Evolutionary conservation across 2,113 vertebrate genomes (phyloP).

Genomic region (Rousettus leschenaultii): DNA sequence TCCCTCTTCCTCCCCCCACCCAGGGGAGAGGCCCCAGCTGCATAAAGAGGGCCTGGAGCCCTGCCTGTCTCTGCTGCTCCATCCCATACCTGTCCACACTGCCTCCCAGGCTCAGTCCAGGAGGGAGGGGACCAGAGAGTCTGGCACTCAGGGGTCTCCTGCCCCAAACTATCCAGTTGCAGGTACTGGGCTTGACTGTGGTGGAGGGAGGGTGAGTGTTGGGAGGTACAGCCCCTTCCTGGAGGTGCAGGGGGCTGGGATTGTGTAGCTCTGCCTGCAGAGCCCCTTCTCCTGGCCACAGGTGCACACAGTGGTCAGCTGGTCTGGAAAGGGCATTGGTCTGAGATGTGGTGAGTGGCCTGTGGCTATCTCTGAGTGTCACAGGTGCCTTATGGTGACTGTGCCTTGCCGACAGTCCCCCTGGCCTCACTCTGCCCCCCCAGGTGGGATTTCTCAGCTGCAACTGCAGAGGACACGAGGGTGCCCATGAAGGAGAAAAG

Average conservation of each 20-base stretch:
- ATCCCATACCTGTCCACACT: background rate
- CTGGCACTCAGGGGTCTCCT: background rate
- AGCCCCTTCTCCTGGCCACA: background rate
- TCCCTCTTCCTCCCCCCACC: slow-evolving; percentile 51
- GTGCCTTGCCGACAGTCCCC: background rate
- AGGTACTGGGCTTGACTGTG: slow-evolving; percentile 23
- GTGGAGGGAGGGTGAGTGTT: background rate
- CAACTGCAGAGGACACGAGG: background rate
- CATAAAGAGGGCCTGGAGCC: slow-evolving; percentile 38
- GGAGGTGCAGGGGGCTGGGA: background rate
- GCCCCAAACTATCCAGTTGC: background rate
- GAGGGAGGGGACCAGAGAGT: background rate
- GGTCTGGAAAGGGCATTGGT: too few relatives aligned
- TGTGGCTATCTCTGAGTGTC: background rate
- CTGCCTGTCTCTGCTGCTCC: background rate
- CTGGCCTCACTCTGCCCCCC: background rate
- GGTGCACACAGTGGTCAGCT: background rate
- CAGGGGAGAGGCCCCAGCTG: background rate
- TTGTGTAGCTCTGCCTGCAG: background rate
- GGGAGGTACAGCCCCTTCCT: background rate
- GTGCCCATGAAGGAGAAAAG: background rate
- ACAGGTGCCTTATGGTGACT: background rate
- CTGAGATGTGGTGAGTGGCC: background rate
- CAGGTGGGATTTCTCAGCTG: background rate
- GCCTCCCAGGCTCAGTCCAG: background rate